phyloP scores from a whole-genome alignment of 1,140 invertebrate species.

The Macrobrachium nipponense region DNA sequence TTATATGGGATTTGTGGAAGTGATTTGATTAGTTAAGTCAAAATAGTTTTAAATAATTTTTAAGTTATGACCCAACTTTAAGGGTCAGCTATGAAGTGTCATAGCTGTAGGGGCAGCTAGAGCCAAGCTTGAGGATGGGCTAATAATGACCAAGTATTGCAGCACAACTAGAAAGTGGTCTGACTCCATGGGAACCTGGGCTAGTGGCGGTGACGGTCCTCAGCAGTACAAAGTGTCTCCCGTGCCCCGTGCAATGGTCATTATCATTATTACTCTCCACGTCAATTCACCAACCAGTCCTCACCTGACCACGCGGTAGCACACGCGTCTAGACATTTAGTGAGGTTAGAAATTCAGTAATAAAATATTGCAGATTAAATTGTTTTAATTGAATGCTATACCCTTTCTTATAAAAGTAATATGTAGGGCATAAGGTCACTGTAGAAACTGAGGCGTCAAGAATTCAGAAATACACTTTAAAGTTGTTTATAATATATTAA shows the following conservation, averaged over 20 bases:
- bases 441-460: background rate
- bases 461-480: too few relatives aligned
- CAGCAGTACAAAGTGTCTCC: constrained; percentile 62
- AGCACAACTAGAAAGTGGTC: constrained; percentile 36
- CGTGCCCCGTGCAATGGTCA: constrained; percentile 61
- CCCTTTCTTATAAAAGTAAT: background rate
- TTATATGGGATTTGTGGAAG: background rate
- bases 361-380: constrained; percentile 60
- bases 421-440: background rate
- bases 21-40: constrained; percentile 15
- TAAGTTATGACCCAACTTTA: background rate
- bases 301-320: constrained; percentile 61
- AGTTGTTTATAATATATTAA: too few relatives aligned
- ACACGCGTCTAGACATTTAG: constrained; percentile 61
- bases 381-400: constrained; percentile 23
- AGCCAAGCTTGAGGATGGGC: constrained; percentile 46
- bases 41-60: constrained; percentile 4
- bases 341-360: constrained; percentile 60
- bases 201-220: constrained; percentile 54
- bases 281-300: constrained; percentile 56
- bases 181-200: constrained; percentile 21
- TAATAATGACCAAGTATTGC: constrained; percentile 24
- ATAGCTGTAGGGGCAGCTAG: constrained; percentile 34
- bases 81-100: background rate
- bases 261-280: constrained; percentile 59